A percentile compares a stretch with the other conserved stretches of the same genome.
phyloP scores from a whole-genome alignment of 2,888 invertebrate species.

The Monoplex corrugatus region DNA sequence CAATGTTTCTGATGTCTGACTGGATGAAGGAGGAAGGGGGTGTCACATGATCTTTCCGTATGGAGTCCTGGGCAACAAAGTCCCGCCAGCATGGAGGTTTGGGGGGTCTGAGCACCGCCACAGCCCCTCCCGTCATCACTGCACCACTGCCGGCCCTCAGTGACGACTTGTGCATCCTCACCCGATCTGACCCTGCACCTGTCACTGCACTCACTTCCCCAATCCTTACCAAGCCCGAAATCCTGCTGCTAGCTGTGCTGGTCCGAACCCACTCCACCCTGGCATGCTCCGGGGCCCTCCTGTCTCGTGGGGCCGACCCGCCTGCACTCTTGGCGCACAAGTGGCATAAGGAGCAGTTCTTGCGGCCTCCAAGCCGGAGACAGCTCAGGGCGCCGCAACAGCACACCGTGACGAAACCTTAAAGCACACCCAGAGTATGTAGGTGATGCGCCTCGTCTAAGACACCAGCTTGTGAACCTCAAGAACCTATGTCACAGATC shows the following conservation, averaged over 20 bases:
- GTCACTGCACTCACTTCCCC: neutral
- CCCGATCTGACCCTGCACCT: neutral
- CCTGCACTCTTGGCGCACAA: constrained; percentile 37
- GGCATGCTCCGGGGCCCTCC: constrained; percentile 16
- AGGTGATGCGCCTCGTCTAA: neutral
- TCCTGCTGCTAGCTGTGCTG: neutral
- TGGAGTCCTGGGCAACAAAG: constrained; percentile 62
- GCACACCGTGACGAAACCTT: constrained; percentile 49
- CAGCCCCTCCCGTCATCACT: constrained; percentile 47
- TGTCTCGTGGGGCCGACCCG: constrained; percentile 34
- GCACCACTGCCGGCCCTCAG: neutral
- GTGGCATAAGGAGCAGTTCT: constrained; percentile 48
- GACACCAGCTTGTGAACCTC: too few relatives aligned
- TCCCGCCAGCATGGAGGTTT: constrained; percentile 77
- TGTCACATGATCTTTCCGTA: constrained; percentile 33
- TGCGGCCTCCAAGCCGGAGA: constrained; percentile 51
- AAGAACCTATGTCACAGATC: too few relatives aligned
- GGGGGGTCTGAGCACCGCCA: constrained; percentile 66
- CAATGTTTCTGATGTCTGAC: constrained; percentile 38
- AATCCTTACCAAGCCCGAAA: neutral
- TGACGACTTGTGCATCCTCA: constrained; percentile 39
- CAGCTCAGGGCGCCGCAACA: constrained; percentile 50
- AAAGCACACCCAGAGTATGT: neutral
- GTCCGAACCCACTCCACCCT: constrained; percentile 41
- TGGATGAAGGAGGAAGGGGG: constrained; percentile 19